Conservation (phyloP, 2,888 invertebrate genomes). For the Nowickia ferox region DNA sequence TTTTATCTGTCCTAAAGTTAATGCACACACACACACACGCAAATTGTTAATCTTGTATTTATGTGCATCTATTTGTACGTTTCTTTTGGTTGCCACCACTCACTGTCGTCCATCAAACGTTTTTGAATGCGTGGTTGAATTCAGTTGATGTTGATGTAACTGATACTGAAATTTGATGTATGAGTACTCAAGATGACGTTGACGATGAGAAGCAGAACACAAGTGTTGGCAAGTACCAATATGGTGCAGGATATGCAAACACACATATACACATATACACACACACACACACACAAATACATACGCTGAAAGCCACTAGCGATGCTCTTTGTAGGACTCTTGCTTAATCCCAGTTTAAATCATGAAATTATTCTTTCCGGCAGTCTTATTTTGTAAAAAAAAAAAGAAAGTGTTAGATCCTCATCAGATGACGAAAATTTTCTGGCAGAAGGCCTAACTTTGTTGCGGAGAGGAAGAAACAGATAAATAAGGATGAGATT, state of each 20-base stretch:
- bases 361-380: too few relatives aligned
- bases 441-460: too few relatives aligned
- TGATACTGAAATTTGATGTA: slow-evolving; percentile 64
- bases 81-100: slow-evolving; percentile 62
- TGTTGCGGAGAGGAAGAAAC: too few relatives aligned
- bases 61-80: not conserved
- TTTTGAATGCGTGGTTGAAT: slow-evolving; percentile 82
- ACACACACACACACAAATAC: not conserved
- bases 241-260: slow-evolving; percentile 25
- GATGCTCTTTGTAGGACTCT: not conserved
- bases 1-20: slow-evolving; percentile 13
- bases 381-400: too few relatives aligned
- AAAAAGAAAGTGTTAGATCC: too few relatives aligned
- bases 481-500: too few relatives aligned
- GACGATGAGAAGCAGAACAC: slow-evolving; percentile 58
- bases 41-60: not conserved
- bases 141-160: slow-evolving; percentile 75
- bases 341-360: too few relatives aligned
- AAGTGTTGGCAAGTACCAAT: slow-evolving; percentile 69
- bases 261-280: not conserved
- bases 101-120: slow-evolving; percentile 80
- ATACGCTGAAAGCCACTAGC: not conserved
- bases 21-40: not conserved
- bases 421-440: too few relatives aligned
- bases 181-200: slow-evolving; percentile 44